Base-by-base conservation (phyloP, 1,140 invertebrate species). In the Eriosoma lanigerum region DNA sequence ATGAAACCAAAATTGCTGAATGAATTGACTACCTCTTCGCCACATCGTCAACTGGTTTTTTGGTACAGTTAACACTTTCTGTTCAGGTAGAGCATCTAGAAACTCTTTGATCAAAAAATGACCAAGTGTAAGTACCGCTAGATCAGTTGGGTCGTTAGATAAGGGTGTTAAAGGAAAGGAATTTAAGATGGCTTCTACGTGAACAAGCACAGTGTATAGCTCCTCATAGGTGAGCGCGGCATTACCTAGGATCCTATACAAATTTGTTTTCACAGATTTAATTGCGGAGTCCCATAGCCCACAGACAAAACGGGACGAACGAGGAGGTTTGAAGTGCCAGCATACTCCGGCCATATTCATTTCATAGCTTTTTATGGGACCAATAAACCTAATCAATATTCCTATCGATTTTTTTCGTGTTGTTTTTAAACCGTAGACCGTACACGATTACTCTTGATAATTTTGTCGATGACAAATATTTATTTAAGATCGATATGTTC, bases 241-340 rank as follows among this genome's bases (percentile, higher is more conserved):
- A 48, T 56, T 52, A 9, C 68, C 54, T 15, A 32, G 24, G 10
- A 46, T 52, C 10, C 48, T 56, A 60, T 52, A 29, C 8, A 75
- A 26, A 29, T 60, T 19, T 6, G 26, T 10, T 29, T 81, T 81
- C 1, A 70, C 24, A 0, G 82, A 82, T 56, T 85, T 83, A 1
- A 86, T 83, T 1, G 80, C 81, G n/a, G 84, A n/a, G 82, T 83
- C 83, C 83, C 83, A 86, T 58, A 83, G 54, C 15, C 85, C 85
- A 1, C 81, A n/a, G n/a, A n/a, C 81, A 3, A 46, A 46, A 38
- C 78, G 73, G 1, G 73, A 73, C 48, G 60, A 58, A 8, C 48
- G 66, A 9, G 81, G 52, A 1, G 81, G 81, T n/a, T 56, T 73
- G 48, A 73, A 81, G 13, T 44, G 21, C 81, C 81, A 81, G 10